Evolutionary conservation across 2,113 vertebrate species (phyloP).

Genomic region (Dermatemys mawii): DNA sequence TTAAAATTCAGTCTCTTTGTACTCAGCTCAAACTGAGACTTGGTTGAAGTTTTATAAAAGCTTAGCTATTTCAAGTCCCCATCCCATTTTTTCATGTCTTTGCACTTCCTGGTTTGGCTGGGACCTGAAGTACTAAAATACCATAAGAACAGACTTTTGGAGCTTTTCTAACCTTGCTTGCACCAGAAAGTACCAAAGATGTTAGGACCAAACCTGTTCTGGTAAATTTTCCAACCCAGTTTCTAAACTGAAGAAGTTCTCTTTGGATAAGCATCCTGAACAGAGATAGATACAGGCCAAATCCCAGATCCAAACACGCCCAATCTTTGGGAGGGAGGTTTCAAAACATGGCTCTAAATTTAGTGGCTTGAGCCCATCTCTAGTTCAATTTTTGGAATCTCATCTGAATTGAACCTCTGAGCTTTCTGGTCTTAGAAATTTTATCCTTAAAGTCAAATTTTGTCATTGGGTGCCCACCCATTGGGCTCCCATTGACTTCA

Average conservation of each 20-base stretch:
- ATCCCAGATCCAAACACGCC: rapidly evolving
- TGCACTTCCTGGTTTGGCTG: neutral
- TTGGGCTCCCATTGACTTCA: neutral
- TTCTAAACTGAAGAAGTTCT: neutral
- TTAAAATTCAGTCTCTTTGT: neutral
- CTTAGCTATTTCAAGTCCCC: neutral
- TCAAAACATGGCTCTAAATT: neutral
- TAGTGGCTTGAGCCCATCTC: neutral
- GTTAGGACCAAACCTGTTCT: neutral
- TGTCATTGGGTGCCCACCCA: rapidly evolving
- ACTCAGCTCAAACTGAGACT: neutral
- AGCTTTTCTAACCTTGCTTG: neutral
- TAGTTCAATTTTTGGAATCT: neutral
- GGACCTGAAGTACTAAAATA: neutral
- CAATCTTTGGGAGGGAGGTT: rapidly evolving
- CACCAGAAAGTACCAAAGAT: neutral
- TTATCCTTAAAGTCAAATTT: neutral
- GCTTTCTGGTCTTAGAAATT: neutral
- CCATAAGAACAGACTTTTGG: neutral
- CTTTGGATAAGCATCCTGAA: neutral
- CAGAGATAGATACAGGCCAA: neutral
- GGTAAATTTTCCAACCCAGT: neutral
- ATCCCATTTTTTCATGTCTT: neutral
- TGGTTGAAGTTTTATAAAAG: neutral
- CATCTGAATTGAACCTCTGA: neutral